These are phyloP conservation scores for Oryzias woworae DNA, from an alignment of 2,113 vertebrate species.

Conservation along the genomic window DNA sequence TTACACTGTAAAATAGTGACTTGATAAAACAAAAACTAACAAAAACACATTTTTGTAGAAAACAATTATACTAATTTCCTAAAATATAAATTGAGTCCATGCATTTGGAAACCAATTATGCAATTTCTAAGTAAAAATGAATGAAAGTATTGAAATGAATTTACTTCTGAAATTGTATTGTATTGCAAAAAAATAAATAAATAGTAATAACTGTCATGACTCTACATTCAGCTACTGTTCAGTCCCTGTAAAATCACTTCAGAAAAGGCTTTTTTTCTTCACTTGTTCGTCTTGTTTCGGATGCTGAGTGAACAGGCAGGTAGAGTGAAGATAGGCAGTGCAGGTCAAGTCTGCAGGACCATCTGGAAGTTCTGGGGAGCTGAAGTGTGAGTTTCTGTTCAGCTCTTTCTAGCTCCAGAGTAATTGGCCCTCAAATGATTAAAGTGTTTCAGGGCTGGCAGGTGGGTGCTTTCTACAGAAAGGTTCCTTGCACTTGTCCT, in stretches of 20 bases:
- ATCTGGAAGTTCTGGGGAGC: slow-evolving; percentile 46
- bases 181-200: too few relatives aligned
- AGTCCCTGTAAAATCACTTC: not conserved
- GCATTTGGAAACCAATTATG: too few relatives aligned
- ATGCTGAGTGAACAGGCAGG: slow-evolving; percentile 33
- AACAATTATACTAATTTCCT: too few relatives aligned
- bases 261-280: slow-evolving; percentile 5
- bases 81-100: too few relatives aligned
- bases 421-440: slow-evolving; percentile 71
- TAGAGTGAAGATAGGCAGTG: slow-evolving; percentile 43
- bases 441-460: slow-evolving; percentile 63
- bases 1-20: too few relatives aligned
- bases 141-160: too few relatives aligned
- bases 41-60: too few relatives aligned
- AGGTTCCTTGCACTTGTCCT: slow-evolving; percentile 23
- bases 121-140: too few relatives aligned
- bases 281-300: slow-evolving; percentile 36
- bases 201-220: too few relatives aligned
- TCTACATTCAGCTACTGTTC: too few relatives aligned
- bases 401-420: slow-evolving; percentile 62
- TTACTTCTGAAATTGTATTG: too few relatives aligned
- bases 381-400: slow-evolving; percentile 64
- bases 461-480: slow-evolving; percentile 53
- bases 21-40: too few relatives aligned
- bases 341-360: slow-evolving; percentile 48